phyloP scores from a whole-genome alignment of 2,113 vertebrate species.

The Apodemus speciosus region DNA sequence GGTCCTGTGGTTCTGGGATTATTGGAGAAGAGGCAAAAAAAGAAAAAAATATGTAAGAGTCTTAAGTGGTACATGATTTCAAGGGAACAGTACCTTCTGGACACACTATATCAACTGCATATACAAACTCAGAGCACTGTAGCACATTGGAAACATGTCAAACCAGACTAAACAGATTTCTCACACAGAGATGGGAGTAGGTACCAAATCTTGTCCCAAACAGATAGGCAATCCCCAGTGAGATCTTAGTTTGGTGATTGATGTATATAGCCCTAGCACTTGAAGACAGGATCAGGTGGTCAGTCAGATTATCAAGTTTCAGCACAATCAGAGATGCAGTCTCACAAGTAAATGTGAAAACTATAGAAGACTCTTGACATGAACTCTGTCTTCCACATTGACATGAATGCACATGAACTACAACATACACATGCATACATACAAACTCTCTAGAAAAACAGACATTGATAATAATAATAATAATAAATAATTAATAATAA shows the following conservation, averaged over 20 bases:
- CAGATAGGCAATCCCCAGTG: neutral
- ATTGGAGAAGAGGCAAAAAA: neutral
- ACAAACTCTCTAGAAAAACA: neutral
- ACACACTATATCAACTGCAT: neutral
- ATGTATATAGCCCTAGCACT: no score
- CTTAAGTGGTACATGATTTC: neutral
- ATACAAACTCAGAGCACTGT: neutral
- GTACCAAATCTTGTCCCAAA: neutral
- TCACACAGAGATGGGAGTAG: fast-evolving
- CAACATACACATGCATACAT: neutral
- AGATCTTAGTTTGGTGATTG: no score
- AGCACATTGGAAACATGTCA: neutral
- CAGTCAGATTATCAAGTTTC: neutral
- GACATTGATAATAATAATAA: neutral
- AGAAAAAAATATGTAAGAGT: neutral
- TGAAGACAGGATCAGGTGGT: neutral
- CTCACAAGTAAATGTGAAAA: neutral
- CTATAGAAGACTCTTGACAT: no score
- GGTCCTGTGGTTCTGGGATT: neutral
- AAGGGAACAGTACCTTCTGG: neutral
- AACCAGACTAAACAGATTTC: neutral
- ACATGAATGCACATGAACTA: neutral
- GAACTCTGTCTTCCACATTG: fast-evolving
- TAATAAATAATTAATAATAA: neutral
- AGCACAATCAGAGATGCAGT: neutral